These are phyloP conservation scores for Lanistes nyassanus DNA, from an alignment of 1,140 invertebrate genomes.

Conservation along the genomic window DNA sequence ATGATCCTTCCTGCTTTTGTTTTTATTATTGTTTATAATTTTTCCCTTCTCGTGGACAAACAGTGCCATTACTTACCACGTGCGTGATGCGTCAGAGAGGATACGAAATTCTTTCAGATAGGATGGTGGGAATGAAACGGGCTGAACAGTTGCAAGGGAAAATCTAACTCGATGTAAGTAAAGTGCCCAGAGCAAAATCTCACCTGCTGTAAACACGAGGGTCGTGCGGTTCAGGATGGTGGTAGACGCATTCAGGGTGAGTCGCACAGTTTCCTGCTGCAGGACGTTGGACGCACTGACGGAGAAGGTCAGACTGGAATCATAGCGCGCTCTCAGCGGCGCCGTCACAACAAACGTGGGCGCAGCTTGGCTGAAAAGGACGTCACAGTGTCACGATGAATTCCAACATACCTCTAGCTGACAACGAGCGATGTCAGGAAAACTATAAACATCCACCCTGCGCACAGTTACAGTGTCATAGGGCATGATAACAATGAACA, in stretches of 20 bases:
- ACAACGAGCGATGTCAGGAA: neutral
- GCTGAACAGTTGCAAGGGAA: neutral
- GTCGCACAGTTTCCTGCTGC: neutral
- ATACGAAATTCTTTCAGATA: neutral
- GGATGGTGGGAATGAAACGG: neutral
- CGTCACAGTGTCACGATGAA: too few species aligned
- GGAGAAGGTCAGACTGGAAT: neutral
- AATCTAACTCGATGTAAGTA: too few species aligned
- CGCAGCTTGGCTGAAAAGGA: too few species aligned
- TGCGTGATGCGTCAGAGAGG: neutral
- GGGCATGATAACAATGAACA: neutral
- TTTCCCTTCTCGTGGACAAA: neutral
- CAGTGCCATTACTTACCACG: neutral
- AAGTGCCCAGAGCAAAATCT: neutral
- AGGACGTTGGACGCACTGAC: neutral
- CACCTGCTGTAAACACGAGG: neutral
- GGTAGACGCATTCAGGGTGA: neutral
- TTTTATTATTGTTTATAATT: neutral
- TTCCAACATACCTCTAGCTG: too few species aligned
- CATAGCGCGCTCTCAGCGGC: neutral
- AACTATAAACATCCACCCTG: too few species aligned
- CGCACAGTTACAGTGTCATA: neutral
- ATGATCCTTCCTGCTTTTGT: too few species aligned
- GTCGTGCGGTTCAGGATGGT: conserved; percentile 1
- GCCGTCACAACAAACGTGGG: conserved; percentile 13